A percentile compares a stretch with the other conserved stretches of the same genome.
Evolutionary conservation across 2,113 vertebrate genomes (phyloP).

Genomic region (Lethenteron reissneri): DNA sequence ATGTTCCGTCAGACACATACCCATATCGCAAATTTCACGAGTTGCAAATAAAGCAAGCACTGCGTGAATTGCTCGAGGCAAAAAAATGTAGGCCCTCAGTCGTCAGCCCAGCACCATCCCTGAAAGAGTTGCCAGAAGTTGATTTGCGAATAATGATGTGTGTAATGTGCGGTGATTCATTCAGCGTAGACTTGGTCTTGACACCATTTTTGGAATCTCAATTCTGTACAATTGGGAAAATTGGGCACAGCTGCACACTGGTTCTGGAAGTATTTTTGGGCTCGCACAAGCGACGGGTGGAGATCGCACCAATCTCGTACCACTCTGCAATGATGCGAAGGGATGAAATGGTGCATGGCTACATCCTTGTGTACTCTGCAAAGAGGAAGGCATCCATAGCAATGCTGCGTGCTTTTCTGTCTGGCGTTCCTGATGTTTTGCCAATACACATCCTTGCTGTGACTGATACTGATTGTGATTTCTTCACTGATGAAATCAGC

Average conservation of each 20-base stretch:
- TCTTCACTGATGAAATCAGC: slow-evolving; percentile 89
- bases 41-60: slow-evolving; percentile 76
- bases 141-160: slow-evolving; percentile 95
- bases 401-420: slow-evolving; percentile 79
- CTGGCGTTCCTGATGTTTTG: slow-evolving; percentile 88
- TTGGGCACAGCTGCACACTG: slow-evolving; percentile 75
- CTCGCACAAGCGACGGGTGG: slow-evolving; percentile 66
- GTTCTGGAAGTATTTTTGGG: slow-evolving; percentile 94
- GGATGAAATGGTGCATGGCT: slow-evolving; percentile 92
- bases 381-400: slow-evolving; percentile 93
- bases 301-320: slow-evolving; percentile 81
- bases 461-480: slow-evolving; percentile 91
- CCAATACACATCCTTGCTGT: slow-evolving; percentile 92
- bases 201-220: slow-evolving; percentile 91
- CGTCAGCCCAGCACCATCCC: slow-evolving; percentile 55
- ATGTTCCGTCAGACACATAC: slow-evolving; percentile 63
- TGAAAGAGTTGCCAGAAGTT: slow-evolving; percentile 82
- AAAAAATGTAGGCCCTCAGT: slow-evolving; percentile 78
- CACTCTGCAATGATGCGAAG: slow-evolving; percentile 87
- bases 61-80: slow-evolving; percentile 67
- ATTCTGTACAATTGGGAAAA: slow-evolving; percentile 74
- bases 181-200: slow-evolving; percentile 91
- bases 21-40: slow-evolving; percentile 78
- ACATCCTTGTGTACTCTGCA: slow-evolving; percentile 87
- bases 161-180: slow-evolving; percentile 94